Evolutionary conservation across 2,797 vertebrate species (phyloP), one percentile per base, ranked within the genome.

Genomic region (Sandelia bainsii): DNA sequence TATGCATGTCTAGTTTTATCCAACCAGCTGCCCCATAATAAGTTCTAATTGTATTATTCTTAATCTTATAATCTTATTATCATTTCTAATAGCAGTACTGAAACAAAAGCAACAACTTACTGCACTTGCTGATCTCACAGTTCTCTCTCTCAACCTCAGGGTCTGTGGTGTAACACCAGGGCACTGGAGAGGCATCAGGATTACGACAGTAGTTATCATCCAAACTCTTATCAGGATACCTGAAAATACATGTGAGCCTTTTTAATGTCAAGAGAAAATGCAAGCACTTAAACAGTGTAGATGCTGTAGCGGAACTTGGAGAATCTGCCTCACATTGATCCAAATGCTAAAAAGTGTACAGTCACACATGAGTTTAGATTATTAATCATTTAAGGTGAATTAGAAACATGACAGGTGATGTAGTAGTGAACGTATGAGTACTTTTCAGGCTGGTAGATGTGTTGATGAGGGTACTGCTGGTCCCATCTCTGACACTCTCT

Each of bases 121-220:
- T 92, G 88, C 98, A 99, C 85, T 93, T 85, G 16, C 91, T 94
- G 82, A 99, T 96, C 51, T 84, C 91, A 65, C 98, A 99, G 92
- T 90, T 96, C 73, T 99, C 96, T 16, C 97, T 88, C 90, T 97
- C 94, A 60, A 93, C 80, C 4, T 77, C 25, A 0, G 94, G 91
- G 83, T 99, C 93, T 0, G 93, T 96, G 68, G 98, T 99, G 90
- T 98, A 99, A 85, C 98, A 99, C 98, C 98, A 99, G 62, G 98
- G 97, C 44, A 95, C 91, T 1, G 97, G 96, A 0, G 98, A 99
- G 52, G 96, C 94, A 16, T 99, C 98, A 0, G 98, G 98, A 73
- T 99, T 99, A 54, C 98, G 97, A 73, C 98, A 99, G 80, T 98
- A 99, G 92, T 99, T 99, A 87, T 99, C 96, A 6, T 97, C 96